A percentile compares a stretch with the other conserved stretches of the same genome.
Evolutionary conservation across 2,113 vertebrate species (phyloP).

Genomic region (Pampusana beccarii): DNA sequence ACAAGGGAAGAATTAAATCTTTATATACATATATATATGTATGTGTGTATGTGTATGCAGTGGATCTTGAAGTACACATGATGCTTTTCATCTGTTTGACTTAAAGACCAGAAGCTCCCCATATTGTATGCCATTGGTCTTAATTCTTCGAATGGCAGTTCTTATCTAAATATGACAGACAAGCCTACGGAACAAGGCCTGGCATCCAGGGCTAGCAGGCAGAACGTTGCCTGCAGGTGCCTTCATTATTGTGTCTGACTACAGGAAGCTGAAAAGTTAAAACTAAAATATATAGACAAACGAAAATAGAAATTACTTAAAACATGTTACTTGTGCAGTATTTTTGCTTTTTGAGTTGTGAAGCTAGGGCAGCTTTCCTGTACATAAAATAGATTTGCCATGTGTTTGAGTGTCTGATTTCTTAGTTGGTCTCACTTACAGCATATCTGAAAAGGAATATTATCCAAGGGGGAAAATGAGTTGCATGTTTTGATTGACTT

Average conservation of each 20-base stretch:
- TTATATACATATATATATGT: too few species aligned
- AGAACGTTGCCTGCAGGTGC: neutral
- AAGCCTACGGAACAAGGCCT: neutral
- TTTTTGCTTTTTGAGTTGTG: neutral
- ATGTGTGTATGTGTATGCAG: neutral
- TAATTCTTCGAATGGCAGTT: neutral
- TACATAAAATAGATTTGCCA: neutral
- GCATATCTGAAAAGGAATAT: neutral
- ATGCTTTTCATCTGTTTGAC: neutral
- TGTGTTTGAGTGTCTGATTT: neutral
- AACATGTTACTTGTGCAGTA: neutral
- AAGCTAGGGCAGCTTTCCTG: neutral
- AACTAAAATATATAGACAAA: neutral
- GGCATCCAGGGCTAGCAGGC: neutral
- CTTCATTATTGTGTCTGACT: neutral
- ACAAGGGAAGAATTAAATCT: neutral
- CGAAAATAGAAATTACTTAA: neutral
- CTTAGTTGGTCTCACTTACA: neutral
- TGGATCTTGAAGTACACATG: neutral
- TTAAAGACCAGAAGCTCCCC: neutral
- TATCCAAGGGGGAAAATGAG: neutral
- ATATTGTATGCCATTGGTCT: neutral
- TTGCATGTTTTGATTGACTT: slow-evolving; percentile 42
- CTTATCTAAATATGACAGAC: neutral
- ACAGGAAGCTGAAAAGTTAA: neutral